phyloP scores from a whole-genome alignment of 2,113 vertebrate species.

The Pandion haliaetus region DNA sequence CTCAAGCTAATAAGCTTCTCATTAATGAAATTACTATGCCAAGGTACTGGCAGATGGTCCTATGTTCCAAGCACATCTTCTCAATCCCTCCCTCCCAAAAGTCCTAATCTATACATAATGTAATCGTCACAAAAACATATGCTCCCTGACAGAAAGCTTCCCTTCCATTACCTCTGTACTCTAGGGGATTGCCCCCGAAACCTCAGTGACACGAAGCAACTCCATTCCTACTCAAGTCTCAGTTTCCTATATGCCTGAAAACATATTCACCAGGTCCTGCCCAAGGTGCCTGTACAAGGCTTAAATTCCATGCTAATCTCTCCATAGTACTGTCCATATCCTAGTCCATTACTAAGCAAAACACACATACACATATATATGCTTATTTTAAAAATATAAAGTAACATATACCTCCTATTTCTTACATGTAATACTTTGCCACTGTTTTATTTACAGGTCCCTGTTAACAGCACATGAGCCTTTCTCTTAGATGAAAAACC shows the following conservation, averaged over 20 bases:
- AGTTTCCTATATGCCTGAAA: background rate
- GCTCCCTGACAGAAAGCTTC: slow-evolving; percentile 56
- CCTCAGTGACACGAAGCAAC: background rate
- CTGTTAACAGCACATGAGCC: background rate
- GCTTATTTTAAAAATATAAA: background rate
- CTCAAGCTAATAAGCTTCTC: slow-evolving; percentile 25
- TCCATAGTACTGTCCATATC: background rate
- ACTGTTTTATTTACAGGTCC: background rate
- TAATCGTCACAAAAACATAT: slow-evolving; percentile 57
- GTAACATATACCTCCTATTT: background rate
- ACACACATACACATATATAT: background rate
- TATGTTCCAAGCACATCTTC: slow-evolving; percentile 11
- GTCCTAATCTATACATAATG: slow-evolving; percentile 52
- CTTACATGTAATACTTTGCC: background rate
- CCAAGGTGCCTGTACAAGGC: background rate
- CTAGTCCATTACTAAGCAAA: background rate
- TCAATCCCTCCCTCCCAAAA: slow-evolving; percentile 47
- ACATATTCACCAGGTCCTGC: background rate
- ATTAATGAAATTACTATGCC: slow-evolving; percentile 42
- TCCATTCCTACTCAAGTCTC: background rate
- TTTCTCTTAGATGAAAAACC: background rate
- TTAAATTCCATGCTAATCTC: background rate
- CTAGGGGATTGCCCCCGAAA: background rate
- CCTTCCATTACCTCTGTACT: slow-evolving; percentile 37
- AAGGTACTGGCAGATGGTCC: slow-evolving; percentile 58